Conservation (phyloP, 1,140 invertebrate genomes). For the Acarapis woodi region DNA sequence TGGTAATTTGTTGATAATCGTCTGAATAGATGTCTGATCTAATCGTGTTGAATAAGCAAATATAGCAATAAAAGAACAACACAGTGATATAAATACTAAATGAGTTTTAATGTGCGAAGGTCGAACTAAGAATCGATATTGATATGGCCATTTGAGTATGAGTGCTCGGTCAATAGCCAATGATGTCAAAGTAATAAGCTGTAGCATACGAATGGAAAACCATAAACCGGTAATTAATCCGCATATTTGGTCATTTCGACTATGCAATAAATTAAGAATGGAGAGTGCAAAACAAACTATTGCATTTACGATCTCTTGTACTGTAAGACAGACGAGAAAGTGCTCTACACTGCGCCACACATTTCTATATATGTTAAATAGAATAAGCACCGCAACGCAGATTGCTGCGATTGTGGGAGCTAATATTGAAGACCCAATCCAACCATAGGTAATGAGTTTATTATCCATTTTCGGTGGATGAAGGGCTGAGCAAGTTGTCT, state of each 20-base stretch:
- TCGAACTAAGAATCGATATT: constrained; percentile 20
- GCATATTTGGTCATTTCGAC: constrained; percentile 16
- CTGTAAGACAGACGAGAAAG: constrained; percentile 22
- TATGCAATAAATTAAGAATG: constrained; percentile 21
- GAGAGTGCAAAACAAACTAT: constrained; percentile 21
- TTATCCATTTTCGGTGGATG: too few relatives aligned
- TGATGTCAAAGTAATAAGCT: constrained; percentile 23
- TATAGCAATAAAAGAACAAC: too few relatives aligned
- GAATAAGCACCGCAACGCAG: constrained; percentile 14
- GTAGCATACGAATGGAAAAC: constrained; percentile 23
- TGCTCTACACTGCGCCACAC: constrained; percentile 25
- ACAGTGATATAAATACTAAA: too few relatives aligned
- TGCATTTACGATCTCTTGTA: constrained; percentile 21
- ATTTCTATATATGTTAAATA: constrained; percentile 22
- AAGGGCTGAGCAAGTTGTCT: too few relatives aligned
- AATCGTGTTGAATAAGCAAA: too few relatives aligned
- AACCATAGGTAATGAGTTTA: constrained; percentile 12
- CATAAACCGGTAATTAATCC: constrained; percentile 21
- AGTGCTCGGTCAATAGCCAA: constrained; percentile 22
- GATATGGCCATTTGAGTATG: constrained; percentile 20
- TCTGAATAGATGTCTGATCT: too few relatives aligned
- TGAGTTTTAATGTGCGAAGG: constrained; percentile 24
- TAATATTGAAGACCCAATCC: constrained; percentile 11
- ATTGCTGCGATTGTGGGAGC: constrained; percentile 12
- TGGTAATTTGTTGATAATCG: too few relatives aligned